Evolutionary conservation across 2,797 vertebrate species (phyloP).

Genomic region (Pseudochirops corinnae): DNA sequence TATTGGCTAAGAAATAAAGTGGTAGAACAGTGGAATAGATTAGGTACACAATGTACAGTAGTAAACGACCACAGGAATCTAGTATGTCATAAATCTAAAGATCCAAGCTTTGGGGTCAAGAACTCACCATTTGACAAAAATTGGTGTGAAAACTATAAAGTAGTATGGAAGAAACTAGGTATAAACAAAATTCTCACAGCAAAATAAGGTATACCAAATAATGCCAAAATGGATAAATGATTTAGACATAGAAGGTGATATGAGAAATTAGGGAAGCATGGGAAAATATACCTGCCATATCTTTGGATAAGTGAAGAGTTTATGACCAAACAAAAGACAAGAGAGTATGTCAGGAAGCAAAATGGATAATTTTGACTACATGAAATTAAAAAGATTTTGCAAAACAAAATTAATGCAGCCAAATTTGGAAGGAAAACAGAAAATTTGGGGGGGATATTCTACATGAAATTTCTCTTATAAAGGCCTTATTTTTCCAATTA

Average conservation of each 20-base stretch:
- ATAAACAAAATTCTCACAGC: neutral
- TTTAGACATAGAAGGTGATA: neutral
- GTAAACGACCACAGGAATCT: neutral
- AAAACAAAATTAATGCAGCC: neutral
- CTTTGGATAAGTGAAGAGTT: neutral
- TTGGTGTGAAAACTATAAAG: neutral
- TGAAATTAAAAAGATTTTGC: neutral
- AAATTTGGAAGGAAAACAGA: neutral
- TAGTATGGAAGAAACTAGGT: neutral
- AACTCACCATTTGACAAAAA: neutral
- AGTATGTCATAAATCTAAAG: neutral
- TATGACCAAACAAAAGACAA: neutral
- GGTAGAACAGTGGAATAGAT: neutral
- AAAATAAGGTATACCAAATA: neutral
- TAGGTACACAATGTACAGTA: neutral
- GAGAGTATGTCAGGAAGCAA: neutral
- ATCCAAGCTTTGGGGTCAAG: neutral
- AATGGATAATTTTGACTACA: neutral
- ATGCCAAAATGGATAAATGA: neutral
- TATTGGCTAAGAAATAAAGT: neutral
- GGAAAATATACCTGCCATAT: neutral
- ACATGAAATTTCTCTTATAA: neutral
- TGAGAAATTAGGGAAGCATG: neutral
- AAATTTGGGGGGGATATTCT: neutral
- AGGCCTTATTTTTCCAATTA: too few relatives aligned